A percentile compares a stretch with the other conserved stretches of the same genome.
phyloP scores from a whole-genome alignment of 2,797 vertebrate genomes.

The Thripadectes ignobilis region DNA sequence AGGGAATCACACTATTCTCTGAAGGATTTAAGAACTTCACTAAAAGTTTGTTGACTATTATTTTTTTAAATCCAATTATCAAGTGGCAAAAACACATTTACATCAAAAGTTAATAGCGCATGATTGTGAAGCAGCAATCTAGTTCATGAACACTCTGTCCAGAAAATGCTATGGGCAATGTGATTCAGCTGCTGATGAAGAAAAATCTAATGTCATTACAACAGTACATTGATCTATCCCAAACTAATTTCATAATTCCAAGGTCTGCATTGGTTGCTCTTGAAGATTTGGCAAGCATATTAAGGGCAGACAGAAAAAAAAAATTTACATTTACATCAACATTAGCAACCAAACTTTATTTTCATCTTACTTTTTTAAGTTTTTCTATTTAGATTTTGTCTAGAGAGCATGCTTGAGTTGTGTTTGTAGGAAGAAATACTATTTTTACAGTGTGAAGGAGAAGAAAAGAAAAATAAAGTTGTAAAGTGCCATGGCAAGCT shows the following conservation, averaged over 20 bases:
- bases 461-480: conserved; percentile 52
- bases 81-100: conserved; percentile 12
- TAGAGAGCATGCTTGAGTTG: neutral
- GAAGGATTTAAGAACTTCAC: neutral
- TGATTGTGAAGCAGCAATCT: conserved; percentile 8
- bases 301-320: neutral
- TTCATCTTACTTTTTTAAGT: neutral
- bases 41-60: neutral
- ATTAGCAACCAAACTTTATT: neutral
- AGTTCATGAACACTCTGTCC: neutral
- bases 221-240: conserved; percentile 6
- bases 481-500: conserved; percentile 33
- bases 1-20: neutral
- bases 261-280: neutral
- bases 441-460: neutral
- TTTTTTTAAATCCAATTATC: conserved; percentile 10
- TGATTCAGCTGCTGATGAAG: conserved; percentile 30
- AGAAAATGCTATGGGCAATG: conserved; percentile 10
- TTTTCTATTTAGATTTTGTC: neutral
- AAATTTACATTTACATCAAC: neutral
- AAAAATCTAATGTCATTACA: conserved; percentile 35
- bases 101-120: conserved; percentile 43
- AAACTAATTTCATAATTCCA: neutral
- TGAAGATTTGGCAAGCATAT: neutral
- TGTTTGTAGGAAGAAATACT: neutral